Percentiles rank a stretch among this genome's conserved stretches.
Evolutionary conservation across 1,140 invertebrate species (phyloP).

Genomic region (Lordiphosa collinella): DNA sequence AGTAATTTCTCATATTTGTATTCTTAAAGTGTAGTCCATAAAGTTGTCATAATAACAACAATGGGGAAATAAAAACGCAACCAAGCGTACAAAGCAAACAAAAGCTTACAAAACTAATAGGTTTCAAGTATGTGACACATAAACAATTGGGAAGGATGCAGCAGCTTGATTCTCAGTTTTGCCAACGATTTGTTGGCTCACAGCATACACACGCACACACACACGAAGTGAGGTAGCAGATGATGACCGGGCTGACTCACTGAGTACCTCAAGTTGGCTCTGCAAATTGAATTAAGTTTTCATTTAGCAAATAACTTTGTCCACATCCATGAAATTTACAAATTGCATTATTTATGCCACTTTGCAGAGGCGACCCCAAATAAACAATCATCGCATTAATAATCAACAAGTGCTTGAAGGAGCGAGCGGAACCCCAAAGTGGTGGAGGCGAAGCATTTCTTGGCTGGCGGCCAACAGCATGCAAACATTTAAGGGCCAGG

Average conservation of each 20-base stretch:
- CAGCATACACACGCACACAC: not conserved
- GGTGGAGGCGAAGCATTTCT: constrained; percentile 12
- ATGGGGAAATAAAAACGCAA: constrained; percentile 26
- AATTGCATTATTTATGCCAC: constrained; percentile 58
- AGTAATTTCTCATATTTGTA: not conserved
- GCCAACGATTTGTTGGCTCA: constrained; percentile 43
- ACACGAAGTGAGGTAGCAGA: not conserved
- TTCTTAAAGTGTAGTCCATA: too few species aligned
- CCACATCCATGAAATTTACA: constrained; percentile 32
- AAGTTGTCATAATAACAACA: constrained; percentile 2
- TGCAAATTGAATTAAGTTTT: constrained; percentile 51
- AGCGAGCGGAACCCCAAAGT: not conserved
- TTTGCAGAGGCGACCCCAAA: constrained; percentile 49
- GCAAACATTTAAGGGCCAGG: constrained; percentile 23
- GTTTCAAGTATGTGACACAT: constrained; percentile 37
- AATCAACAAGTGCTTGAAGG: not conserved
- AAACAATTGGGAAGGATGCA: constrained; percentile 26
- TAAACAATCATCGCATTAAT: constrained; percentile 57
- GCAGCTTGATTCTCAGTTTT: constrained; percentile 10
- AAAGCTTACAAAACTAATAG: constrained; percentile 31
- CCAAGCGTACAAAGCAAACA: constrained; percentile 29
- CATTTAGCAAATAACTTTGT: constrained; percentile 47
- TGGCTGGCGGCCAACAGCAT: constrained; percentile 41
- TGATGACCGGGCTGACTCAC: not conserved
- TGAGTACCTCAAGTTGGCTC: not conserved